A percentile compares a stretch with the other conserved stretches of the same genome.
Evolutionary conservation across 2,888 invertebrate species (phyloP).

Genomic region (Clivina fossor): DNA sequence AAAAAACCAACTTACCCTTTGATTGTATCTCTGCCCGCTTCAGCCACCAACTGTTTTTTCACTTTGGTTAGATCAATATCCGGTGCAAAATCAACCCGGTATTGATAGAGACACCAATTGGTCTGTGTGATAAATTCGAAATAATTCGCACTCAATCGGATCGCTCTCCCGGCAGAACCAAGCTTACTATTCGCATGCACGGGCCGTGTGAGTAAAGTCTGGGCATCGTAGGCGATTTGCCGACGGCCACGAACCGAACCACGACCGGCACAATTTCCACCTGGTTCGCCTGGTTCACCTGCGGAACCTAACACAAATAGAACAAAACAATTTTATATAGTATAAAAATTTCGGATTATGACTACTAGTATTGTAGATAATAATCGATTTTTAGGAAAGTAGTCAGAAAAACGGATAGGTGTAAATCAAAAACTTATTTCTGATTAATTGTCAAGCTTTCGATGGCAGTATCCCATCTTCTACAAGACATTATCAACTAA

Average conservation of each 20-base stretch:
- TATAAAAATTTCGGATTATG: not conserved
- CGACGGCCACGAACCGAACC: slow-evolving; percentile 62
- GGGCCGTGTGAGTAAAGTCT: slow-evolving; percentile 51
- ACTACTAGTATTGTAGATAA: not conserved
- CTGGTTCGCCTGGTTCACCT: slow-evolving; percentile 47
- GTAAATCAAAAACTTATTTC: too few species aligned
- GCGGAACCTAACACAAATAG: not conserved
- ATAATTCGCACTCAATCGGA: slow-evolving; percentile 67
- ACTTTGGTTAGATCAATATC: slow-evolving; percentile 67
- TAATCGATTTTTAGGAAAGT: too few species aligned
- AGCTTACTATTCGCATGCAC: slow-evolving; percentile 44
- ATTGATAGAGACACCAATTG: slow-evolving; percentile 74
- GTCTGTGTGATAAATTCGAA: slow-evolving; percentile 66
- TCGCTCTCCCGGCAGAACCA: slow-evolving; percentile 55
- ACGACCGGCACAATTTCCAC: slow-evolving; percentile 47
- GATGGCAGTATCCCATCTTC: too few species aligned
- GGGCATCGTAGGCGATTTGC: slow-evolving; percentile 52
- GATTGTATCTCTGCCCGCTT: slow-evolving; percentile 56
- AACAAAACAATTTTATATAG: not conserved
- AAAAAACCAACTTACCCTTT: slow-evolving; percentile 58
- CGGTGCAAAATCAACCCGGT: slow-evolving; percentile 73
- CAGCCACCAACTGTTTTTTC: slow-evolving; percentile 62
- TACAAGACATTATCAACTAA: too few species aligned
- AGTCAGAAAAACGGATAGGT: too few species aligned
- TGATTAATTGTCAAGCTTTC: too few species aligned